A percentile compares a stretch with the other conserved stretches of the same genome.
These are phyloP conservation scores for Acrobasis consociella DNA, from an alignment of 2,888 invertebrate genomes.

Conservation along the genomic window DNA sequence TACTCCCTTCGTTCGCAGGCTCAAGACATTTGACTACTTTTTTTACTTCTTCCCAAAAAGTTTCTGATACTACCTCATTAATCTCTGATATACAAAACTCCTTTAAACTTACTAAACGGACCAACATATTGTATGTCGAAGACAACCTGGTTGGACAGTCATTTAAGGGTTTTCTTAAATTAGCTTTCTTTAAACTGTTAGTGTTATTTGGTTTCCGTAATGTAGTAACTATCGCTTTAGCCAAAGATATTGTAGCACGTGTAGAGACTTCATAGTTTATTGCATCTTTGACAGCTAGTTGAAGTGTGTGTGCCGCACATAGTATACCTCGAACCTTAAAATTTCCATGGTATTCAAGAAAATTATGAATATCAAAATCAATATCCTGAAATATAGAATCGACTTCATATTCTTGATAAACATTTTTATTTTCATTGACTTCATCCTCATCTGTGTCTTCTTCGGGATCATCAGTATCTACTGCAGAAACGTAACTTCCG, in stretches of 20 bases:
- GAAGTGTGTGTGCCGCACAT: background rate
- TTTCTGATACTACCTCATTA: conserved; percentile 5
- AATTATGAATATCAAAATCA: background rate
- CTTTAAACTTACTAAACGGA: background rate
- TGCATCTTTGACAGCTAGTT: background rate
- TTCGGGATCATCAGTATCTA: background rate
- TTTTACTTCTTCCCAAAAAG: conserved; percentile 17
- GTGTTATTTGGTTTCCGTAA: background rate
- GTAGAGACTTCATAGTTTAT: background rate
- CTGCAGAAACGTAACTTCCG: background rate
- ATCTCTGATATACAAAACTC: conserved; percentile 13
- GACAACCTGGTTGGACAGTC: conserved; percentile 24
- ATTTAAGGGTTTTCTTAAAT: conserved; percentile 23
- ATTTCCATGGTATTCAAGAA: too few relatives aligned
- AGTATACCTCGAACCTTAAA: background rate
- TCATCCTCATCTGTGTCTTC: background rate
- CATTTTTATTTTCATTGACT: background rate
- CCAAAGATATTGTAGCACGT: background rate
- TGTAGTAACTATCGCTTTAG: background rate
- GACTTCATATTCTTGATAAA: background rate
- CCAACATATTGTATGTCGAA: conserved; percentile 9
- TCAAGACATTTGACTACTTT: conserved; percentile 16
- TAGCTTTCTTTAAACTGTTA: background rate
- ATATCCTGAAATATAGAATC: background rate
- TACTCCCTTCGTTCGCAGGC: conserved; percentile 20